phyloP scores from a whole-genome alignment of 2,888 invertebrate species.

The Boloria selene region DNA sequence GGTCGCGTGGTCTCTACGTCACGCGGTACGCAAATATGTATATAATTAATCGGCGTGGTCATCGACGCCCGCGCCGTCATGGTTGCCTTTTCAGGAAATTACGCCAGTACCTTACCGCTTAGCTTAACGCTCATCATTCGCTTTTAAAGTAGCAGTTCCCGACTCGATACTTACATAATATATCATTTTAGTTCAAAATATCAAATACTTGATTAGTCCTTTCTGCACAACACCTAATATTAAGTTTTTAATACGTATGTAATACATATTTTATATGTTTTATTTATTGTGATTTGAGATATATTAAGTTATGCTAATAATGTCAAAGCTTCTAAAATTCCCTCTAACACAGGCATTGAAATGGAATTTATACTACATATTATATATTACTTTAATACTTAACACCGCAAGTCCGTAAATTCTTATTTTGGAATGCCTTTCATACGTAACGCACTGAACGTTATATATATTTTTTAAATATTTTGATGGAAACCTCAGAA shows the following conservation, averaged over 20 bases:
- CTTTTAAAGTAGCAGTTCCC: not conserved
- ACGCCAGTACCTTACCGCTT: conserved; percentile 19
- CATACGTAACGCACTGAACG: conserved; percentile 1
- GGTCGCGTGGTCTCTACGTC: conserved; percentile 43
- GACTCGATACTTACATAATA: too few species aligned
- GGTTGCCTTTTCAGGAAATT: conserved; percentile 42
- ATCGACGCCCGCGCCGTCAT: conserved; percentile 41
- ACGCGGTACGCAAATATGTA: conserved; percentile 47
- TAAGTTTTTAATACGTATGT: too few species aligned
- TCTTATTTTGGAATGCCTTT: conserved; percentile 14
- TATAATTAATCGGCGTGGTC: conserved; percentile 44
- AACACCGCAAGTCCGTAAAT: conserved; percentile 2
- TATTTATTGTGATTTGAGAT: too few species aligned
- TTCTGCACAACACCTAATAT: too few species aligned
- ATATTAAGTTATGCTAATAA: too few species aligned
- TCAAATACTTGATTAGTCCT: too few species aligned
- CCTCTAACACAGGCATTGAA: not conserved
- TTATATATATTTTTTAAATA: conserved; percentile 1
- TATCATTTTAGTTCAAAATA: too few species aligned
- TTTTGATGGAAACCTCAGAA: not conserved
- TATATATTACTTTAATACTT: conserved; percentile 6
- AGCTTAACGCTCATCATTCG: not conserved
- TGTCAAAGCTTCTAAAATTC: not conserved
- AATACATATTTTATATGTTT: too few species aligned
- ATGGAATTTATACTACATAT: not conserved